Evolutionary conservation across 2,113 vertebrate genomes (phyloP).

Genomic region (Salvelinus fontinalis): DNA sequence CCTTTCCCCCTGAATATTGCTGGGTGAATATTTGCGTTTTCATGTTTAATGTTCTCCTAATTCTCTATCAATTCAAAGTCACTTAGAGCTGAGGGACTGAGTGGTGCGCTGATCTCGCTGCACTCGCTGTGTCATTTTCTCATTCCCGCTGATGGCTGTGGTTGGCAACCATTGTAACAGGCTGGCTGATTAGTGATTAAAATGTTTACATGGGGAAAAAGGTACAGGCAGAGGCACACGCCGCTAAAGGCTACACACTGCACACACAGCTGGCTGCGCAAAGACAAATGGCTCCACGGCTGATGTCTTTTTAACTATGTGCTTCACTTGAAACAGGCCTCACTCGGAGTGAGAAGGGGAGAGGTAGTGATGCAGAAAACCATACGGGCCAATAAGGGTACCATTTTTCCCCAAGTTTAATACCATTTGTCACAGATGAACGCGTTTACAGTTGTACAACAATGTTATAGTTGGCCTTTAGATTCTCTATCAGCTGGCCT

Average conservation of each 20-base stretch:
- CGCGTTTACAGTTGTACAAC: conserved; percentile 23
- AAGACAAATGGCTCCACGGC: conserved; percentile 46
- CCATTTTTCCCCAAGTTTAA: conserved; percentile 16
- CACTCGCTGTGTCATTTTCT: conserved; percentile 64
- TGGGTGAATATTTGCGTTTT: conserved; percentile 53
- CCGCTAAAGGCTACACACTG: conserved; percentile 17
- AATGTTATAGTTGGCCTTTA: not conserved
- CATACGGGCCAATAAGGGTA: conserved; percentile 28
- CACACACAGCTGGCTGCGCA: conserved; percentile 28
- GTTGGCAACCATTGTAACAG: conserved; percentile 57
- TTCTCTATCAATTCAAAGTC: conserved; percentile 56
- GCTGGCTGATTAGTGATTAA: conserved; percentile 70
- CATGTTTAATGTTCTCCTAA: conserved; percentile 64
- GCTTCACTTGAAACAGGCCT: conserved; percentile 35
- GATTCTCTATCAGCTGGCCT: too few species aligned
- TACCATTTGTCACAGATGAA: conserved; percentile 38
- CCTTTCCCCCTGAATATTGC: conserved; percentile 33
- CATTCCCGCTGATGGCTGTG: conserved; percentile 64
- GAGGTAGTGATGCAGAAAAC: conserved; percentile 39
- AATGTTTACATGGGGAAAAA: conserved; percentile 65
- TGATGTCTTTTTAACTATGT: conserved; percentile 69
- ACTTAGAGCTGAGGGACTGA: conserved; percentile 41
- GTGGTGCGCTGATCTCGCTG: conserved; percentile 35
- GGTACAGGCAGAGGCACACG: conserved; percentile 37
- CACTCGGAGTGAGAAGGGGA: conserved; percentile 10